Percentiles rank a stretch among this genome's conserved stretches.
Conservation (phyloP, 1,140 invertebrate species). For the Drosophila willistoni region DNA sequence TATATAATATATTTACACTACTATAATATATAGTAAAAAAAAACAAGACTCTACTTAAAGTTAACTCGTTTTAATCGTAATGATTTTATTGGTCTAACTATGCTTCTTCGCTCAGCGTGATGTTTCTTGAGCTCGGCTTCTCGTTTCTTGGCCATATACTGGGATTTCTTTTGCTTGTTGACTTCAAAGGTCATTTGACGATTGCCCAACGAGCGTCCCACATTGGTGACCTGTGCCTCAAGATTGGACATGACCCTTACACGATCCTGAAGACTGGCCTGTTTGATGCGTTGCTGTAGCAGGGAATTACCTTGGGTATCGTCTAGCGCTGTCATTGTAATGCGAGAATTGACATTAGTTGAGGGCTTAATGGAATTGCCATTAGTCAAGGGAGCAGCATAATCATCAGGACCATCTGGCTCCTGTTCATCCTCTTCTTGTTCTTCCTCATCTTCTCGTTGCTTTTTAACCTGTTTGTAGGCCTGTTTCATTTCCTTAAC, state of each 20-base stretch:
- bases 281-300: slow-evolving; percentile 84
- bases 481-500: slow-evolving; percentile 91
- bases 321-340: slow-evolving; percentile 55
- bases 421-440: slow-evolving; percentile 50
- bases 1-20: slow-evolving; percentile 54
- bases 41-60: slow-evolving; percentile 66
- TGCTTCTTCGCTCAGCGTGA: slow-evolving; percentile 88
- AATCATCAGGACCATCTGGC: slow-evolving; percentile 35
- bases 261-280: slow-evolving; percentile 88
- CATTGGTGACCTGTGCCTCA: slow-evolving; percentile 85
- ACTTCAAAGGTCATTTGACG: slow-evolving; percentile 91
- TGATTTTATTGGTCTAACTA: slow-evolving; percentile 87
- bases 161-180: slow-evolving; percentile 84
- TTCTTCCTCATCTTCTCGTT: slow-evolving; percentile 82
- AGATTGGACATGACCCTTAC: slow-evolving; percentile 85
- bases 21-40: slow-evolving; percentile 30
- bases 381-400: slow-evolving; percentile 39
- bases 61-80: slow-evolving; percentile 78
- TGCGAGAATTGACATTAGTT: slow-evolving; percentile 37
- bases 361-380: slow-evolving; percentile 13
- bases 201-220: slow-evolving; percentile 86
- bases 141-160: slow-evolving; percentile 77
- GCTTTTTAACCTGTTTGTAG: slow-evolving; percentile 84
- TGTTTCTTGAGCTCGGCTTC: slow-evolving; percentile 86
- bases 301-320: slow-evolving; percentile 41